Base-by-base conservation (phyloP, 2,888 invertebrate species). In the Dryomyza anilis region DNA sequence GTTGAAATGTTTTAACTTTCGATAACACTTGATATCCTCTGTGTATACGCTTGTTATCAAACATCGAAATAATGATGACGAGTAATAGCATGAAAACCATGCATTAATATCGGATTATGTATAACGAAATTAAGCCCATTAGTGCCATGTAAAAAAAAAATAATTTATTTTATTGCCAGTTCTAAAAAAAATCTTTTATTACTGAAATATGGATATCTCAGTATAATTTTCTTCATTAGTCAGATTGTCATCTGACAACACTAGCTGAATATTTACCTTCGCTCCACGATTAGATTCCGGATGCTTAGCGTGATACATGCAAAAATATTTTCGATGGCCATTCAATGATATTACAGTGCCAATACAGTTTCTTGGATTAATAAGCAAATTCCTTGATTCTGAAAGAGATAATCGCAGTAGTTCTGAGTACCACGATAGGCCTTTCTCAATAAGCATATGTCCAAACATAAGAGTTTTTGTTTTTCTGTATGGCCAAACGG, bases 291-390 rank as follows among this genome's bases (percentile, higher is more conserved):
- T 85, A 66, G 87, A 86, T 84, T 95, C 95, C 1, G 94, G 93
- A 84, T 96, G 96, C 84, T 95, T 96, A 64, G 95, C 95, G 85
- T 99, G 98, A 85, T 97, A 99, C 87, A 99, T 96, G 83, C 96
- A 98, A 86, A 96, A 98, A 86, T 98, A 98, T 85, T 96, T 95
- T 69, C 98, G 88, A 85, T 96, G 95, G 25, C 98, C 98, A 85
- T 98, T 98, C 69, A 99, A 86, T 1, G 97, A 93, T 53, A 99
- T 86, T 66, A 99, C 98, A 4, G 96, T 96, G 62, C 98, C 98
- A 48, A 98, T 92, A 81, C 98, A 98, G 85, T 98, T 98, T 74
- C 95, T 89, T 23, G 96, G 94, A 86, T 98, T 98, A 67, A 99
- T 96, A 70, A 91, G 90, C 71, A 96, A 85, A 77, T 92, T 92